These are phyloP conservation scores for Meloidogyne hapla DNA, from an alignment of 1,140 invertebrate species.

Conservation along the genomic window DNA sequence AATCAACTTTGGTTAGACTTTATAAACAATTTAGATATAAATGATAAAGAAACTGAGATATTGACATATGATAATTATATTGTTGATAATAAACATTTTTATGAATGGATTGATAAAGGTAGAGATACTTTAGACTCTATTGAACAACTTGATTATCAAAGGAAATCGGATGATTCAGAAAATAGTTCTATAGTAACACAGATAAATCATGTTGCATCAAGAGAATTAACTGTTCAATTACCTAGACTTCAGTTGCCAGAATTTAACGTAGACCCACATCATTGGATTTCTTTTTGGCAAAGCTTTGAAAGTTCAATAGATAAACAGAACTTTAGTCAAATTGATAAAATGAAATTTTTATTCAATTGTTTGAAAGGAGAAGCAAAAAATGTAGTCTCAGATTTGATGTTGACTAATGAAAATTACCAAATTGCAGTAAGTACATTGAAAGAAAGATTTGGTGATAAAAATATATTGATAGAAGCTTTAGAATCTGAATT, in stretches of 20 bases:
- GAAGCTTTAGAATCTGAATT: conserved; percentile 14
- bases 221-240: neutral
- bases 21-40: too few species aligned
- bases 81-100: too few species aligned
- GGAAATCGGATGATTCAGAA: too few species aligned
- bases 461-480: neutral
- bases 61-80: too few species aligned
- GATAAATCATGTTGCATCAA: neutral
- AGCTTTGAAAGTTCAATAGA: conserved; percentile 9
- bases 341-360: conserved; percentile 2
- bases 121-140: too few species aligned
- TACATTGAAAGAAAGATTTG: neutral
- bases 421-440: neutral
- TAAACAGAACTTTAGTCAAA: neutral
- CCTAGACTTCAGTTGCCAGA: neutral
- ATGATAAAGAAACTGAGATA: too few species aligned
- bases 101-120: too few species aligned
- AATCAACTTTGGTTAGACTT: too few species aligned
- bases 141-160: too few species aligned
- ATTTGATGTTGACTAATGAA: neutral
- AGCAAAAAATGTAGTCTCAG: neutral
- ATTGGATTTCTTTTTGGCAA: conserved; percentile 8
- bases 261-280: neutral
- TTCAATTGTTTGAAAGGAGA: neutral
- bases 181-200: too few species aligned